phyloP scores from a whole-genome alignment of 1,140 invertebrate genomes.

The Anagrus nilaparvatae region DNA sequence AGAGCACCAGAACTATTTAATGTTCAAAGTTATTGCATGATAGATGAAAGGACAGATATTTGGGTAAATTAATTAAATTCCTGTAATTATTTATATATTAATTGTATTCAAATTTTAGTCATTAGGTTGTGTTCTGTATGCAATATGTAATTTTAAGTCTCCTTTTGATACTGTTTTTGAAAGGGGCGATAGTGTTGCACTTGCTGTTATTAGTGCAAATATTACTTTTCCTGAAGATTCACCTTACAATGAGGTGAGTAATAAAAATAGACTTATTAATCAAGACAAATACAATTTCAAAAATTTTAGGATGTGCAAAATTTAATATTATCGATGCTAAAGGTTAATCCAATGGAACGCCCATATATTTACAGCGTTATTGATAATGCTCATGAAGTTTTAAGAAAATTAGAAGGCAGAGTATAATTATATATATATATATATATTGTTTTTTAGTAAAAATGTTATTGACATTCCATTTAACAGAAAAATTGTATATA shows the following conservation, averaged over 20 bases:
- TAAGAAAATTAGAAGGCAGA: slow-evolving; percentile 43
- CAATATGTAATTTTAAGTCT: slow-evolving; percentile 75
- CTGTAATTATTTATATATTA: not conserved
- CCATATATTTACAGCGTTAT: slow-evolving; percentile 63
- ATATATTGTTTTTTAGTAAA: slow-evolving; percentile 3
- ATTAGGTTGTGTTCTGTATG: slow-evolving; percentile 76
- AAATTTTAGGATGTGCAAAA: slow-evolving; percentile 55
- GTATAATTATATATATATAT: slow-evolving; percentile 27
- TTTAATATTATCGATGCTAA: slow-evolving; percentile 59
- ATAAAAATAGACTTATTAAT: slow-evolving; percentile 2
- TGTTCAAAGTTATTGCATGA: slow-evolving; percentile 66
- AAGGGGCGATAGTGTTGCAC: slow-evolving; percentile 74
- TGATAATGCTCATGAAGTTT: slow-evolving; percentile 48
- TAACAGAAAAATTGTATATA: too few species aligned
- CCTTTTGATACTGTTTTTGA: slow-evolving; percentile 80
- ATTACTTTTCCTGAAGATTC: slow-evolving; percentile 61
- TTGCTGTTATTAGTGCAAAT: slow-evolving; percentile 73
- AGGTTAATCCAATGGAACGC: slow-evolving; percentile 64
- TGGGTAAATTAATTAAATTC: slow-evolving; percentile 52
- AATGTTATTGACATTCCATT: too few species aligned
- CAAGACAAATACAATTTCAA: slow-evolving; percentile 11
- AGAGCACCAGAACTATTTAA: slow-evolving; percentile 81
- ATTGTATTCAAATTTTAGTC: slow-evolving; percentile 50
- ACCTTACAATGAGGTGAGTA: slow-evolving; percentile 52
- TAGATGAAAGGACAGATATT: slow-evolving; percentile 79